Percentiles rank a stretch among this genome's conserved stretches.
Evolutionary conservation across 2,113 vertebrate species (phyloP).

Genomic region (Alaudala cheleensis): DNA sequence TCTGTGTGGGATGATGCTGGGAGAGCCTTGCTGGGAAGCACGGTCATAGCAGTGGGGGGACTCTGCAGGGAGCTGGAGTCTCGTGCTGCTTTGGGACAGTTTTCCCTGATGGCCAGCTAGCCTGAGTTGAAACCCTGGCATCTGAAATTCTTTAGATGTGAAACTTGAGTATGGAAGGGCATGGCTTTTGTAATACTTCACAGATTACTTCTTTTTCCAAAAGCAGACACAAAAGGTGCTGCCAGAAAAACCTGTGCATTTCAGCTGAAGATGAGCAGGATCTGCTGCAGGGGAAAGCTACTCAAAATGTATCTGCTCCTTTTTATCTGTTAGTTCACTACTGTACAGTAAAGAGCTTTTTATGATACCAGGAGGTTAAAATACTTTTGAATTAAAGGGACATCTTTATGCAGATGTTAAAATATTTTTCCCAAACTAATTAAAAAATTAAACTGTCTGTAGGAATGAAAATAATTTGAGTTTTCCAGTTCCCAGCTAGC

Average conservation of each 20-base stretch:
- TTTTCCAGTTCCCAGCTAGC: neutral
- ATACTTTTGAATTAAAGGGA: neutral
- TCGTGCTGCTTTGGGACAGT: neutral
- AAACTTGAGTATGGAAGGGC: neutral
- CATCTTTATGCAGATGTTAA: neutral
- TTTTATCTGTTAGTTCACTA: neutral
- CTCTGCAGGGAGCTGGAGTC: neutral
- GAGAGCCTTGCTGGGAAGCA: neutral
- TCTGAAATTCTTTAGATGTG: neutral
- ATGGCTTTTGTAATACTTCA: neutral
- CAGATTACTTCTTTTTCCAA: neutral
- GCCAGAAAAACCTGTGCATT: neutral
- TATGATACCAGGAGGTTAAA: neutral
- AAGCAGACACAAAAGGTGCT: neutral
- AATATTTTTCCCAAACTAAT: neutral
- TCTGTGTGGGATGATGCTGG: fast-evolving
- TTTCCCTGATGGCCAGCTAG: neutral
- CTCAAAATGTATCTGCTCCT: neutral
- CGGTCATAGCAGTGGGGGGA: neutral
- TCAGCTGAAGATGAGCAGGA: neutral
- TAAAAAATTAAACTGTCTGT: neutral
- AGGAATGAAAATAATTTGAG: neutral
- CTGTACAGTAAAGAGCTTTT: neutral
- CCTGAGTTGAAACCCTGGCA: neutral
- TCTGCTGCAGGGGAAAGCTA: neutral